A percentile compares a stretch with the other conserved stretches of the same genome.
These are phyloP conservation scores for Tragelaphus imberbis DNA, from an alignment of 2,113 vertebrate species.

Conservation along the genomic window DNA sequence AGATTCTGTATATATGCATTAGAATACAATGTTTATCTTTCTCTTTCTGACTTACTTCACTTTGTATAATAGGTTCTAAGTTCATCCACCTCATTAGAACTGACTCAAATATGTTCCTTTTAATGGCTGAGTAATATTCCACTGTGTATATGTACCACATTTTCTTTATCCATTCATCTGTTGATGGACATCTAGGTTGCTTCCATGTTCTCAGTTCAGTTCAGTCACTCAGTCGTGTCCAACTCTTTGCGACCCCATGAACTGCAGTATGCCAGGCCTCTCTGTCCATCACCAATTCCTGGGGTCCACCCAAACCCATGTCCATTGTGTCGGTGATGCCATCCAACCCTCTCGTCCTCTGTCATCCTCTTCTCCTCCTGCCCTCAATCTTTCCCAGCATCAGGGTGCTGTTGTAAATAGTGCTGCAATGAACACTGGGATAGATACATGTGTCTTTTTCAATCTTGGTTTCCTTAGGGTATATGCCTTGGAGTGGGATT, in stretches of 20 bases:
- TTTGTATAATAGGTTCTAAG: background rate
- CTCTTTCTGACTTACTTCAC: background rate
- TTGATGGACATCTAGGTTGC: background rate
- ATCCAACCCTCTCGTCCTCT: too few relatives aligned
- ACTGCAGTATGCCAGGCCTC: accelerated
- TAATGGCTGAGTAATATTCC: background rate
- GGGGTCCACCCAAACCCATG: too few relatives aligned
- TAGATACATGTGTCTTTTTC: background rate
- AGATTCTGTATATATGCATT: background rate
- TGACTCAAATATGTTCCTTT: background rate
- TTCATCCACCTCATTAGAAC: background rate
- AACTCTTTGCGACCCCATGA: too few relatives aligned
- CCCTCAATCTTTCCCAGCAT: too few relatives aligned
- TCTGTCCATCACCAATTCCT: too few relatives aligned
- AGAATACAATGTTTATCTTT: background rate
- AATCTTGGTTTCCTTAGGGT: background rate
- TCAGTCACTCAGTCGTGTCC: too few relatives aligned
- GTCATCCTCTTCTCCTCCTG: too few relatives aligned
- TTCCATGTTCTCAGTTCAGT: background rate
- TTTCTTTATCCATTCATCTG: background rate
- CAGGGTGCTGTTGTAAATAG: background rate
- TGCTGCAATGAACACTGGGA: background rate
- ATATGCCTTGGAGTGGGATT: background rate
- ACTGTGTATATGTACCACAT: background rate
- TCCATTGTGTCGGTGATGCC: too few relatives aligned